Conservation (phyloP, 2,888 invertebrate species). For the Yponomeuta evonymella region DNA sequence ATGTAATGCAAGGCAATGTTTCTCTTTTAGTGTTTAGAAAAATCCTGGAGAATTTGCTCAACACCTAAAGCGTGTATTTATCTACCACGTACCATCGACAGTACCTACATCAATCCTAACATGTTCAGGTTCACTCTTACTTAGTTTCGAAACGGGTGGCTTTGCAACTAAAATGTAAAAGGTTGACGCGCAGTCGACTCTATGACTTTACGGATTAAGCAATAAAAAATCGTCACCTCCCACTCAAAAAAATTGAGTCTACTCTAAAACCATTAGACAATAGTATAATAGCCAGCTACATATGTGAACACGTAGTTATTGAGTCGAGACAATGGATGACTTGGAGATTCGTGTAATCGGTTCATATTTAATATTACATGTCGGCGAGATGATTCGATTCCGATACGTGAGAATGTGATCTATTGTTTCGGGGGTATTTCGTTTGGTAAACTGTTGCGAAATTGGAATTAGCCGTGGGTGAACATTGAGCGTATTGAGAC, state of each 20-base stretch:
- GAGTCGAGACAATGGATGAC: neutral
- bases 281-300: conserved; percentile 9
- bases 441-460: neutral
- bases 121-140: too few species aligned
- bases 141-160: too few species aligned
- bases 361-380: neutral
- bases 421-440: neutral
- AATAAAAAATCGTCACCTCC: neutral
- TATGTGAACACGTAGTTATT: neutral
- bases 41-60: too few species aligned
- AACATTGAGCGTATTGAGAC: neutral
- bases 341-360: neutral
- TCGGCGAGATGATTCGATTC: neutral
- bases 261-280: neutral
- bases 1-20: too few species aligned
- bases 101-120: too few species aligned
- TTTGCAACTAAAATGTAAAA: too few species aligned
- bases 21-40: too few species aligned
- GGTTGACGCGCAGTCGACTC: too few species aligned
- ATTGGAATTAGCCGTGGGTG: neutral
- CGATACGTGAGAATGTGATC: neutral
- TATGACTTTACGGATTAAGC: neutral
- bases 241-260: neutral
- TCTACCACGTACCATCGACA: too few species aligned
- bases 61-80: too few species aligned